Evolutionary conservation across 2,888 invertebrate genomes (phyloP).

Genomic region (Serrognathus titanus): DNA sequence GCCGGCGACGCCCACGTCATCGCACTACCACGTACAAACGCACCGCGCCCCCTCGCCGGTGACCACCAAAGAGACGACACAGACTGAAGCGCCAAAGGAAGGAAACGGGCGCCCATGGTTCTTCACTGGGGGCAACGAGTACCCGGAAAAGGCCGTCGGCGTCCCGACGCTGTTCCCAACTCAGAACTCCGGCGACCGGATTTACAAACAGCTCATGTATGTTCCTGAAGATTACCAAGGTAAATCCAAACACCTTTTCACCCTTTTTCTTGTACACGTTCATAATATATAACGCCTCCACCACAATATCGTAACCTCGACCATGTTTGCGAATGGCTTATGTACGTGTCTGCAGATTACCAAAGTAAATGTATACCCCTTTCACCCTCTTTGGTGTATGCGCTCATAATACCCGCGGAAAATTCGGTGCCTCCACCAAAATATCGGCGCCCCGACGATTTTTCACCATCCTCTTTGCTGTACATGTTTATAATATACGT

Average conservation of each 20-base stretch:
- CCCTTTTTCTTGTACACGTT: too few relatives aligned
- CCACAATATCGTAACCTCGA: too few relatives aligned
- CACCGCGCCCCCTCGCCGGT: slow-evolving; percentile 26
- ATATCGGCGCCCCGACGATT: too few relatives aligned
- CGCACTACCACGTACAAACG: slow-evolving; percentile 26
- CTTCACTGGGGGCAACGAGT: slow-evolving; percentile 69
- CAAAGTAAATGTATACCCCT: too few relatives aligned
- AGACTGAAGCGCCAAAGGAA: slow-evolving; percentile 10
- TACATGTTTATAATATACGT: too few relatives aligned
- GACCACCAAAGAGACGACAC: slow-evolving; percentile 20
- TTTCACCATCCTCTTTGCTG: too few relatives aligned
- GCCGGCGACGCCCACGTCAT: slow-evolving; percentile 38
- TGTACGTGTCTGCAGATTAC: too few relatives aligned
- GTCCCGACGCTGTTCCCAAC: slow-evolving; percentile 70
- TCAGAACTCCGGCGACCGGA: slow-evolving; percentile 63
- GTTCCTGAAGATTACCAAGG: slow-evolving; percentile 70
- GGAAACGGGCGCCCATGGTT: slow-evolving; percentile 60
- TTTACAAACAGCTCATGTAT: slow-evolving; percentile 85
- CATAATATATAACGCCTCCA: too few relatives aligned
- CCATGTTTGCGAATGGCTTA: too few relatives aligned
- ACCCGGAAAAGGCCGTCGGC: slow-evolving; percentile 51
- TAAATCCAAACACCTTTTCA: slow-evolving; percentile 13
- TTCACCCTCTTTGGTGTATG: too few relatives aligned
- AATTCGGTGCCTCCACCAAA: too few relatives aligned
- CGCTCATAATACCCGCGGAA: too few relatives aligned